Percentiles rank a stretch among this genome's conserved stretches.
Evolutionary conservation across 2,888 invertebrate species (phyloP).

Genomic region (Pachymerium ferrugineum): DNA sequence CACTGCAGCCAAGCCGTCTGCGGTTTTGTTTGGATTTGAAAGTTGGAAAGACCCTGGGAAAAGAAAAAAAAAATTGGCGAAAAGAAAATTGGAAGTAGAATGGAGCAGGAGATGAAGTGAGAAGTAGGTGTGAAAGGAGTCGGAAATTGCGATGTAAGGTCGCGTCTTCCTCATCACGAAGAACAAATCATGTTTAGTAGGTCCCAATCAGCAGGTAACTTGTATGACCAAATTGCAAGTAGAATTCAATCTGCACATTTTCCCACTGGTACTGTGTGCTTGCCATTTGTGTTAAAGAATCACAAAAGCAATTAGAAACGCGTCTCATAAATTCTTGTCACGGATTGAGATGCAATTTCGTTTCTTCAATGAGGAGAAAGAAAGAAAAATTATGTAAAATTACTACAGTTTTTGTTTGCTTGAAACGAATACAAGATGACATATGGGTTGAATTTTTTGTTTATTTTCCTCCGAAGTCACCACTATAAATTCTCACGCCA

Average conservation of each 20-base stretch:
- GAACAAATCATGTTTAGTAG: slow-evolving; percentile 24
- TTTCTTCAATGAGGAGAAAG: background rate
- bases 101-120: background rate
- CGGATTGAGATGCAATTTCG: background rate
- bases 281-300: background rate
- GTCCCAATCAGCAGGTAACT: slow-evolving; percentile 21
- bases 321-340: background rate
- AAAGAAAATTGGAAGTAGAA: background rate
- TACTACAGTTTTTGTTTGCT: too few species aligned
- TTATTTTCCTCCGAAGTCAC: too few species aligned
- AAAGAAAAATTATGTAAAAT: background rate
- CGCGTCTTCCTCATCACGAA: slow-evolving; percentile 21
- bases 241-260: slow-evolving; percentile 12
- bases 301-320: slow-evolving; percentile 20
- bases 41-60: background rate
- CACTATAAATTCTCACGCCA: background rate
- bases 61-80: background rate
- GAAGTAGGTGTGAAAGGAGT: slow-evolving; percentile 19
- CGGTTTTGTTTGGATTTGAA: slow-evolving; percentile 16
- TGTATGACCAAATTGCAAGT: slow-evolving; percentile 27
- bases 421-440: too few species aligned
- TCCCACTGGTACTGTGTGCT: slow-evolving; percentile 3
- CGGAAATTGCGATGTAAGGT: slow-evolving; percentile 22
- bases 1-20: slow-evolving; percentile 22
- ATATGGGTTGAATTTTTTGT: too few species aligned